Evolutionary conservation across 2,888 invertebrate genomes (phyloP).

Genomic region (Rosalia funebris): DNA sequence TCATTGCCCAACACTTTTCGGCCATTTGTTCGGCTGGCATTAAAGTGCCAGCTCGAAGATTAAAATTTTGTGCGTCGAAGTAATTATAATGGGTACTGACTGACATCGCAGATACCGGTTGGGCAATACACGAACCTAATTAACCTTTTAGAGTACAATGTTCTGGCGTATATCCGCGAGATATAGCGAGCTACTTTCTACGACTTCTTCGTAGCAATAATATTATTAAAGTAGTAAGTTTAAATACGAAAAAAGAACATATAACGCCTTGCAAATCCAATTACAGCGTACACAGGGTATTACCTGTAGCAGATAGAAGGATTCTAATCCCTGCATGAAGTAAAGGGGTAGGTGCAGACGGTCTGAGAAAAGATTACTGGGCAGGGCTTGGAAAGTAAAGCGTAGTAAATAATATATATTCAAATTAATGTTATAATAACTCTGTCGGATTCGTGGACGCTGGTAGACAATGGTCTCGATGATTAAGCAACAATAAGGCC

Average conservation of each 20-base stretch:
- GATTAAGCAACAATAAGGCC: conserved; percentile 25
- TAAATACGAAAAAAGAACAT: background rate
- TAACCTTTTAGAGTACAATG: background rate
- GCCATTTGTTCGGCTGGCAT: no score
- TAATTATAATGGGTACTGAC: no score
- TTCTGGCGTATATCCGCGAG: background rate
- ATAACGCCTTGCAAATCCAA: conserved; percentile 24
- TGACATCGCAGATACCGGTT: no score
- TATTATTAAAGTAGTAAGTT: conserved; percentile 10
- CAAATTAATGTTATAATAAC: conserved; percentile 12
- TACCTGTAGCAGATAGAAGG: conserved; percentile 20
- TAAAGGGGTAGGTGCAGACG: conserved; percentile 18
- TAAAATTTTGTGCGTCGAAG: no score
- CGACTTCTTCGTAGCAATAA: conserved; percentile 12
- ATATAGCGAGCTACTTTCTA: background rate
- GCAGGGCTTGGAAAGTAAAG: conserved; percentile 8
- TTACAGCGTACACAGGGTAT: conserved; percentile 20
- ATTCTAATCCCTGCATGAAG: conserved; percentile 26
- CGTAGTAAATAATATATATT: conserved; percentile 3
- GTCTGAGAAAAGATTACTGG: conserved; percentile 11
- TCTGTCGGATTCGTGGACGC: conserved; percentile 6
- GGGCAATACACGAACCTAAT: background rate
- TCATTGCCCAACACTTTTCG: no score
- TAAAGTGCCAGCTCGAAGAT: no score
- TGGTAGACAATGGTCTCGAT: conserved; percentile 15